A percentile compares a stretch with the other conserved stretches of the same genome.
phyloP scores from a whole-genome alignment of 1,140 invertebrate genomes.

The Hydropsyche tenuis region DNA sequence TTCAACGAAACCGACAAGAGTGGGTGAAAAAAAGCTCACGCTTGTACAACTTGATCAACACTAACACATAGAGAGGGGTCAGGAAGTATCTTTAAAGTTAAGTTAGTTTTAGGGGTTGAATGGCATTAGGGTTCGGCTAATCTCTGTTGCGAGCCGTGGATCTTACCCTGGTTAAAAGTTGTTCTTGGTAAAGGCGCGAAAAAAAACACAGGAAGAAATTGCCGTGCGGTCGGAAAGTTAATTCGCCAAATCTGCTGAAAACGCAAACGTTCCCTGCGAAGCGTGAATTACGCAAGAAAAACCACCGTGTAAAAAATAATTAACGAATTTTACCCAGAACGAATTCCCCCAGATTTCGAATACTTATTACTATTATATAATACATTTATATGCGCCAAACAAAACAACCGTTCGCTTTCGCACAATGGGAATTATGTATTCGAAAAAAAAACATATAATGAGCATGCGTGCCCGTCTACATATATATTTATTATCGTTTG shows the following conservation, averaged over 20 bases:
- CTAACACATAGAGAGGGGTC: not conserved
- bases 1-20: constrained; percentile 13
- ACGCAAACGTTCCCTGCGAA: constrained; percentile 25
- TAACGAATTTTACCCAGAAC: constrained; percentile 20
- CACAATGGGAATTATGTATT: no score
- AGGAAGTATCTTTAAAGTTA: constrained; percentile 29
- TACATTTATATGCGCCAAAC: no score
- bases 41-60: constrained; percentile 28
- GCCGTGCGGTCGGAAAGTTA: constrained; percentile 17
- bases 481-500: constrained; percentile 16
- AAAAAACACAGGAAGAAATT: constrained; percentile 15
- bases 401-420: no score
- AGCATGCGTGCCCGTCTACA: not conserved
- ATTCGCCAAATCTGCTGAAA: constrained; percentile 33
- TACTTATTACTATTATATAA: no score
- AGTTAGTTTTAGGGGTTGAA: constrained; percentile 29
- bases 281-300: constrained; percentile 31
- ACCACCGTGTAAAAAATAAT: constrained; percentile 14
- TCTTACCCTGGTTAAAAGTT: constrained; percentile 4
- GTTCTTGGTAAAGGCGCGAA: not conserved
- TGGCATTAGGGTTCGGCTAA: constrained; percentile 24
- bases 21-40: constrained; percentile 11
- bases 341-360: constrained; percentile 18
- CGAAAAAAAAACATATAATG: not conserved
- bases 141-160: constrained; percentile 27